Evolutionary conservation across 1,140 invertebrate genomes (phyloP), one percentile per base, ranked within the genome.

Genomic region (Leptinotarsa undecemlineata): DNA sequence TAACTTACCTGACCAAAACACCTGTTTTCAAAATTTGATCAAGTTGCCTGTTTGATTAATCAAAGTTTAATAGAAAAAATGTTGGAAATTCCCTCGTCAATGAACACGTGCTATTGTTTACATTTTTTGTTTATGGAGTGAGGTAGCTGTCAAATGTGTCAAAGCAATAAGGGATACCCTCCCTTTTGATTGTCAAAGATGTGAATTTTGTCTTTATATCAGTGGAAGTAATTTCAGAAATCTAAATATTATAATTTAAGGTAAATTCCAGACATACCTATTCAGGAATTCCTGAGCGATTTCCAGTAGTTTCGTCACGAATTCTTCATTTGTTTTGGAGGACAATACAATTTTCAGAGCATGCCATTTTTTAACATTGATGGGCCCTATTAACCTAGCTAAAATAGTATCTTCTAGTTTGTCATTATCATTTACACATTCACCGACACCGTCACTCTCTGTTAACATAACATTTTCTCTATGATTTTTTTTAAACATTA

Each of bases 351-450:
- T 84, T 73, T 85, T 83, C 75, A 86, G 82, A 69, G 84, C 82
- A 71, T 85, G 85, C 86, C 86, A 87, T 71, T 83, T 85, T 69
- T 86, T 85, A 68, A 86, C 85, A 77, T 87, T 87, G 74, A 84
- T 84, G 48, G 85, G 82, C 67, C 86, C 86, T 20, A 87, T 86
- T 57, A 79, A 64, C 64, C 64, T 69, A 19, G 71, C 61, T 57
- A 79, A 63, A n/a, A 66, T 60, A 70, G 64, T 75, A 73, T 64
- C 69, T 42, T 47, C 73, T 73, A 48, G 48, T 70, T 74, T 77
- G 60, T 14, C 19, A 72, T 23, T 57, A 61, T 60, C 67, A 69
- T 71, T 72, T 74, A 51, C 33, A 48, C n/a, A 61, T 66, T 64
- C 42, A 57, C 51, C 3, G 17, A 48, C 73, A 5, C 33, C 57